Base-by-base conservation (phyloP, 1,140 invertebrate species). In the Aporrectodea caliginosa region DNA sequence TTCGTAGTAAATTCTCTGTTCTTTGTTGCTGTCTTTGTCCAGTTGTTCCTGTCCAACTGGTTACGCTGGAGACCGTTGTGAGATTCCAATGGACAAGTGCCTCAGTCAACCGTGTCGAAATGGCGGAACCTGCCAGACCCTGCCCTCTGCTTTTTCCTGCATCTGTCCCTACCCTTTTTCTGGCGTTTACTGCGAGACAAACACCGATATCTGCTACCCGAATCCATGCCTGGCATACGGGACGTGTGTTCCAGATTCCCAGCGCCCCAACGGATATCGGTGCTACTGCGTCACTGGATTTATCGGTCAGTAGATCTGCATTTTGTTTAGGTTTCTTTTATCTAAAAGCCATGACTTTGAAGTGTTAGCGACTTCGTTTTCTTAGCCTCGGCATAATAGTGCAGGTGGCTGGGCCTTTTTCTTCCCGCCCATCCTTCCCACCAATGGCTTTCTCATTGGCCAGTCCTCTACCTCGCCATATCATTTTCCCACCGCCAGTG, bases 91-190 rank as follows among this genome's bases (percentile, higher is more conserved):
- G 22, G 82, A 85, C 76, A 83, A 85, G 69, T 88, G 87, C 78
- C 58, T 69, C 16, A 82, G 80, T 16, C 75, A 77, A 6, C 86
- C 87, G 0, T 88, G 87, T 84, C 31, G 77, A 16, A 85, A 88
- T 78, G 73, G 81, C 22, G 86, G 83, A 0, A 84, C 75, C 1
- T 88, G 87, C 83, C 14, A 29, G 31, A 72, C 43, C 6, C 1
- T 2, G 6, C 6, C 33, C 1, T 33, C 70, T 14, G n/a, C 92
- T 84, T 88, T 93, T 82, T 93, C 94, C 6, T 98, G 95, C 86
- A 95, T 94, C 22, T 98, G 96, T 84, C 94, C 95, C 93, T 96
- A 85, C 68, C 78, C 78, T n/a, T 81, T 71, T 71, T 30, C 31
- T 16, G 80, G 80, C 12, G 16, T 34, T 1, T 92, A 93, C 79